Conservation (phyloP, 35 echinoderm and acorn worm species). For the Strongylocentrotus purpuratus region DNA sequence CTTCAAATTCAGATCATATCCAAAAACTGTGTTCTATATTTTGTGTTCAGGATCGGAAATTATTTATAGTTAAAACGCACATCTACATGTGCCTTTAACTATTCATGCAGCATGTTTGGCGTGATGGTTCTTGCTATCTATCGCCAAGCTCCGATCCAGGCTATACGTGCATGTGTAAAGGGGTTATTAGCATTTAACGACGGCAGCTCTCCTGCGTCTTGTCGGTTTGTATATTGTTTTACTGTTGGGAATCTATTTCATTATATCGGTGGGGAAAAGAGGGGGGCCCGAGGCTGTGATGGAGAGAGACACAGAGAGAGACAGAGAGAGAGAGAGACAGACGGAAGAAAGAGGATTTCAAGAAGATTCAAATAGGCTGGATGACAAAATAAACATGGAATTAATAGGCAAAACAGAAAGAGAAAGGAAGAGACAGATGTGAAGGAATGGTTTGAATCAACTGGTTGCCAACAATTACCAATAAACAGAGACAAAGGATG, state of each 20-base stretch:
- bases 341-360: not conserved
- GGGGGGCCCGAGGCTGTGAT: not conserved
- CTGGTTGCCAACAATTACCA: too few relatives aligned
- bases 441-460: not conserved
- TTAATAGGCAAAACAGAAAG: not conserved
- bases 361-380: too few relatives aligned
- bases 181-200: constrained; percentile 31
- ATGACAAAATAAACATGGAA: not conserved
- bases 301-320: not conserved
- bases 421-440: not conserved
- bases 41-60: too few relatives aligned
- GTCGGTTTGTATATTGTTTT: not conserved
- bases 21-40: too few relatives aligned
- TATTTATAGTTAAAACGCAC: too few relatives aligned
- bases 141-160: not conserved
- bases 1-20: too few relatives aligned
- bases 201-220: not conserved
- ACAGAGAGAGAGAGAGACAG: not conserved
- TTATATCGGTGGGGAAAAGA: not conserved
- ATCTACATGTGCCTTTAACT: too few relatives aligned
- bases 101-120: too few relatives aligned
- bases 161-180: not conserved
- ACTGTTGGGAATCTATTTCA: constrained; percentile 29
- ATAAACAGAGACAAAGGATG: too few relatives aligned
- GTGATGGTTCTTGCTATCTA: too few relatives aligned